phyloP scores from a whole-genome alignment of 2,113 vertebrate species.

The Felis catus region F.catus_Fca126_mat1.0 CM031428.1:23186501-23187000 shows the following conservation, averaged over 20 bases:
- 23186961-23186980: background rate
- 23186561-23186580: background rate
- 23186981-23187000: background rate
- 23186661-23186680: background rate
- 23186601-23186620: background rate
- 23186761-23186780: background rate
- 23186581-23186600: background rate
- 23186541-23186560: background rate
- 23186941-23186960: background rate
- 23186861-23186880: background rate
- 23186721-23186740: background rate
- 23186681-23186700: background rate
- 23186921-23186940: background rate
- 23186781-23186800: background rate
- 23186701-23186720: background rate
- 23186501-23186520: background rate
- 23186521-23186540: background rate
- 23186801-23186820: background rate
- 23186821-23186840: slow-evolving; percentile 8
- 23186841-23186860: background rate
- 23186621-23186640: background rate
- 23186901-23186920: background rate
- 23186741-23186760: background rate
- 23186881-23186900: background rate
- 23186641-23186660: background rate